Evolutionary conservation across 2,113 vertebrate genomes (phyloP), one percentile per base, ranked within the genome.

Genomic region (Paedocypris sp.): DNA sequence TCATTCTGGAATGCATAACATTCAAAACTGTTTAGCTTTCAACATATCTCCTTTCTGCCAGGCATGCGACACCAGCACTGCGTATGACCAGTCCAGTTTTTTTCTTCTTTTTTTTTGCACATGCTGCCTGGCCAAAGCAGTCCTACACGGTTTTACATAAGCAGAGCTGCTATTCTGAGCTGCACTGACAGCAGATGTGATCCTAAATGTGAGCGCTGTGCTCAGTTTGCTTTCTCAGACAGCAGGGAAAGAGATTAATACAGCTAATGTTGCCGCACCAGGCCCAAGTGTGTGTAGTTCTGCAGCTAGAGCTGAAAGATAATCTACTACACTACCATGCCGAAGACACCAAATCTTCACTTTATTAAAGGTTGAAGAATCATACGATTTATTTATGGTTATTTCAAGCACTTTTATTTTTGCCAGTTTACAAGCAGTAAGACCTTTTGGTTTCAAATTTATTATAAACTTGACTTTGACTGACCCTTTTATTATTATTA

Each of bases 111-210:
- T 39, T 25, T 20, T 8, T n/a, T n/a, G n/a, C n/a, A 13, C 50
- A 11, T 2, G 35, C 16, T 36, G 19, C 52, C 25, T 23, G 50
- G 26, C 45, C 64, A 35, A 25, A 60, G 47, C 71, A 68, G 68
- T 71, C 69, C 67, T 71, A 71, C 70, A 74, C 52, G 73, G 73
- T 68, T 79, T 79, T 73, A 75, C 63, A 72, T 73, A 80, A 78
- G 77, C 60, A 69, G 46, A 48, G 25, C 48, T 75, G 66, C 73
- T 79, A 76, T 77, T 79, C 73, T 54, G 69, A 67, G 68, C 68
- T 50, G 66, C 72, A 63, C 63, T 48, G 68, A 76, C 58, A 68
- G 64, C 62, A 67, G 71, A 78, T 69, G 66, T 68, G 73, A 77
- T 73, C 50, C 72, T 57, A 76, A 80, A 82, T 71, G 76, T 79